Evolutionary conservation across 2,797 vertebrate species (phyloP), one percentile per base, ranked within the genome.

Genomic region (Poeciliopsis presidionis): DNA sequence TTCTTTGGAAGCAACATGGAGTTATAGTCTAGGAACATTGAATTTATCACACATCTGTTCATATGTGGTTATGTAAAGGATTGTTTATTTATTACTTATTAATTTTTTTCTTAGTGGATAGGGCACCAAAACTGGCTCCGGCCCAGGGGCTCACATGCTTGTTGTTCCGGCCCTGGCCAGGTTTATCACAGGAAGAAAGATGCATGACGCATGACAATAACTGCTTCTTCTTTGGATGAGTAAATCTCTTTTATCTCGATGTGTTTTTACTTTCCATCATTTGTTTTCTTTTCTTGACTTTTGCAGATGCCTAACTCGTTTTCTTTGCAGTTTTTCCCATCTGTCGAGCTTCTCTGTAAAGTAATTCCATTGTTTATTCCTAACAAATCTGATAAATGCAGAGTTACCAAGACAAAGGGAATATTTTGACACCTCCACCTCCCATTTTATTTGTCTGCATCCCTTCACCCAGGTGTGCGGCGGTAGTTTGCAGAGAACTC

Each of bases 391-490:
- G 39, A 71, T 72, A 28, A 73, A 79, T 4, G 18, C 16, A 75
- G 33, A n/a, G 51, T 28, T 53, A 51, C 59, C 43, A 47, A 79
- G 82, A 82, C 72, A 77, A 78, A 79, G 41, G 73, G 28, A 61
- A 8, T 33, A 13, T 22, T 75, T 59, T 51, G 43, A 25, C 46
- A 46, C 67, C 70, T 51, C 55, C 75, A 8, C 80, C 70, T 79
- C 46, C 53, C 45, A 49, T 14, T 67, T 39, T 65, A 39, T 39
- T 39, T 71, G 65, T 28, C 30, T 46, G 3, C 47, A 76, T 71
- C 77, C 82, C 79, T 76, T 18, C n/a, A 74, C 63, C 85, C 85
- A 90, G 88, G 87, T 93, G 88, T 88, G 82, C 74, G 79, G 65
- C 63, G 76, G 67, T 61, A 74, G 89, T 87, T 81, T 88, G 78